A percentile compares a stretch with the other conserved stretches of the same genome.
phyloP scores from a whole-genome alignment of 2,113 vertebrate species.

The Felis catus region F.catus_Fca126_mat1.0 CM031414.1:74538501-74539000 shows the following conservation, averaged over 20 bases:
- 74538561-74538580: conserved; percentile 70
- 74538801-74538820: conserved; percentile 61
- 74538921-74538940: background rate
- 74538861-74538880: background rate
- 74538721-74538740: conserved; percentile 62
- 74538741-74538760: conserved; percentile 63
- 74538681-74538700: conserved; percentile 73
- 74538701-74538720: conserved; percentile 69
- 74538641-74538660: conserved; percentile 71
- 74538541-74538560: conserved; percentile 75
- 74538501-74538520: conserved; percentile 71
- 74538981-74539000: conserved; percentile 43
- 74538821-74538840: conserved; percentile 50
- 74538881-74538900: background rate
- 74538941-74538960: conserved; percentile 7
- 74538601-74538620: conserved; percentile 72
- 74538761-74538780: conserved; percentile 56
- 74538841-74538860: conserved; percentile 39
- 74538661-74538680: conserved; percentile 78
- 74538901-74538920: background rate
- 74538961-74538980: conserved; percentile 58
- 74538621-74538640: conserved; percentile 63
- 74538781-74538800: conserved; percentile 44
- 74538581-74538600: conserved; percentile 75
- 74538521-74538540: conserved; percentile 78